phyloP scores from a whole-genome alignment of 2,797 vertebrate genomes.

The Diplodus sargus region DNA sequence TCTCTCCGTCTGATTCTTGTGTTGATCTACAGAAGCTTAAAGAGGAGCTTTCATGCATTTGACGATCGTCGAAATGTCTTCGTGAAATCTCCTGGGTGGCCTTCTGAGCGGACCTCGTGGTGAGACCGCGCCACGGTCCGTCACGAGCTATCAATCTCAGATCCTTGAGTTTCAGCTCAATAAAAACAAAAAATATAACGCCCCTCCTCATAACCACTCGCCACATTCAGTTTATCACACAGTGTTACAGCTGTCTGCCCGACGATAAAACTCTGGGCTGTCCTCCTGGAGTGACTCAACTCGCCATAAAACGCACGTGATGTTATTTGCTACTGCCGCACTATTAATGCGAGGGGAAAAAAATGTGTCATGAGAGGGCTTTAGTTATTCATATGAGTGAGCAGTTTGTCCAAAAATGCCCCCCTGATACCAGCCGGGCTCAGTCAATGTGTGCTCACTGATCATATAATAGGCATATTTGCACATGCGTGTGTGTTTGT shows the following conservation, averaged over 20 bases:
- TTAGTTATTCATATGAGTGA: constrained; percentile 19
- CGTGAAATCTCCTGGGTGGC: neutral
- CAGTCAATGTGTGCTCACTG: constrained; percentile 5
- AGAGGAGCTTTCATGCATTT: neutral
- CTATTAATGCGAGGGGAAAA: neutral
- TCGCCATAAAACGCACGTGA: constrained; percentile 21
- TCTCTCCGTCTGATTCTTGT: no score
- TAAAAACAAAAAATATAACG: neutral
- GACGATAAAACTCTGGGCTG: constrained; percentile 14
- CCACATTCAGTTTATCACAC: constrained; percentile 1
- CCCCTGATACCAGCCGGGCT: neutral
- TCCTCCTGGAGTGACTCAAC: constrained; percentile 28
- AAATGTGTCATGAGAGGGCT: constrained; percentile 14
- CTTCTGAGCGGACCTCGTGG: neutral
- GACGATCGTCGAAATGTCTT: neutral
- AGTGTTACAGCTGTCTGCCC: constrained; percentile 10
- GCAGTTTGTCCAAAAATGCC: constrained; percentile 17
- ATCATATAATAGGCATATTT: constrained; percentile 24
- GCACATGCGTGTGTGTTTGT: neutral
- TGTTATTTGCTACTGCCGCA: constrained; percentile 12
- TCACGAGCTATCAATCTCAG: neutral
- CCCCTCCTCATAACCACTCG: constrained; percentile 4
- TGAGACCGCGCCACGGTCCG: neutral
- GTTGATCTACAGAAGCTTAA: neutral
- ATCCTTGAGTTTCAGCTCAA: neutral